Conservation (phyloP, 2,113 vertebrate species). For the Phycodurus eques region DNA sequence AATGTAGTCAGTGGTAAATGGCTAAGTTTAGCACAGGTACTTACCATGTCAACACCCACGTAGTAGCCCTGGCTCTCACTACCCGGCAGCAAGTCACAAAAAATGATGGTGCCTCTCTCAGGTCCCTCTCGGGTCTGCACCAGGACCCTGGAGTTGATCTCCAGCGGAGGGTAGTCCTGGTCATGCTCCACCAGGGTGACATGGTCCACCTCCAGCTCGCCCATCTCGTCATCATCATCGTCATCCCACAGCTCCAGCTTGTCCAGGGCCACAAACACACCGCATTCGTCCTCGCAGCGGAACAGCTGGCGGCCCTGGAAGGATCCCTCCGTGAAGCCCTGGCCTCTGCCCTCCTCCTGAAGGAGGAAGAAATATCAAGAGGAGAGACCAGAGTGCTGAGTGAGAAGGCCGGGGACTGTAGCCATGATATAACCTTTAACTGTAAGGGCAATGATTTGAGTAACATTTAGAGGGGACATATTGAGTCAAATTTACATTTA, state of each 20-base stretch:
- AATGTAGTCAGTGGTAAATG: background rate
- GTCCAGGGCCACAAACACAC: constrained; percentile 95
- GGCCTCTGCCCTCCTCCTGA: constrained; percentile 94
- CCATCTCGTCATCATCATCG: constrained; percentile 72
- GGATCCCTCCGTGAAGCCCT: constrained; percentile 94
- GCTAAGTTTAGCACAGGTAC: constrained; percentile 29
- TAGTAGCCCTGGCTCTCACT: constrained; percentile 95
- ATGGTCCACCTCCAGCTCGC: constrained; percentile 85
- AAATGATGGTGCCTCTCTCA: constrained; percentile 94
- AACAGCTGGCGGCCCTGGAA: constrained; percentile 97
- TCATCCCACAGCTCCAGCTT: constrained; percentile 92
- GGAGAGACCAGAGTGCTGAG: background rate
- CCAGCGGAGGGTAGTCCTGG: constrained; percentile 84
- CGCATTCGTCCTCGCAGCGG: constrained; percentile 95
- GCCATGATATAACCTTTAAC: background rate
- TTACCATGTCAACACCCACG: constrained; percentile 98
- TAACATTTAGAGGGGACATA: background rate
- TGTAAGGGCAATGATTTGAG: background rate
- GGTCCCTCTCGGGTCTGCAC: constrained; percentile 88
- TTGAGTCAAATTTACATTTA: background rate
- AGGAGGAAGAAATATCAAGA: constrained; percentile 17
- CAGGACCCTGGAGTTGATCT: constrained; percentile 94
- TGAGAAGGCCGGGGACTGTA: background rate
- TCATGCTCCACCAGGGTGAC: constrained; percentile 82
- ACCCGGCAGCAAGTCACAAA: constrained; percentile 92